phyloP scores from a whole-genome alignment of 2,797 vertebrate species.

The Halcyon smyrnensis region DNA sequence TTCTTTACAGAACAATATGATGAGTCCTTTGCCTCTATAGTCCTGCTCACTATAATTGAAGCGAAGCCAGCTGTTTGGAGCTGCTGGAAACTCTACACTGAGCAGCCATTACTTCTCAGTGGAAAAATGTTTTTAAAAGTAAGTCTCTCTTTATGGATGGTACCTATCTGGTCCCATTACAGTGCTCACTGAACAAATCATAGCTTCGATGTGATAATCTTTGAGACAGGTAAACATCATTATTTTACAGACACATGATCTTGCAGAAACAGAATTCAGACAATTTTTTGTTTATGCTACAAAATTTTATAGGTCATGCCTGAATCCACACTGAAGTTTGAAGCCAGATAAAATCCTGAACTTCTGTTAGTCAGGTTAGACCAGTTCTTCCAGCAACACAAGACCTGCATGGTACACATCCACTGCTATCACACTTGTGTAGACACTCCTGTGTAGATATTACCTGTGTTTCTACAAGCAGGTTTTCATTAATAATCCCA shows the following conservation, averaged over 20 bases:
- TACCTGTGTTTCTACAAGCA: not conserved
- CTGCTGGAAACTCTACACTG: not conserved
- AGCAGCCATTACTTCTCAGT: not conserved
- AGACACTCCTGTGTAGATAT: not conserved
- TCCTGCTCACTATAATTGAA: not conserved
- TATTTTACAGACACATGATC: not conserved
- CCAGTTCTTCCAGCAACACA: slow-evolving; percentile 20
- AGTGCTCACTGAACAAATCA: not conserved
- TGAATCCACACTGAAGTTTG: not conserved
- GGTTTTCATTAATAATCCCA: not conserved
- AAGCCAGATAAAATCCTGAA: slow-evolving; percentile 39
- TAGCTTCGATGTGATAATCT: not conserved
- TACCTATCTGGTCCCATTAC: not conserved
- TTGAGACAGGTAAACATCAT: not conserved
- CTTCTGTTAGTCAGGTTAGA: slow-evolving; percentile 23
- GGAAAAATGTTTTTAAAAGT: not conserved
- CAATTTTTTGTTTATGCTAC: not conserved
- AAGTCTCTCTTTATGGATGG: not conserved
- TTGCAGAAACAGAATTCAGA: not conserved
- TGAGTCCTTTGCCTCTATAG: not conserved
- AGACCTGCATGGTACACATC: not conserved
- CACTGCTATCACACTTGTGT: not conserved
- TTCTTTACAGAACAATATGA: not conserved
- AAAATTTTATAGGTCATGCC: not conserved
- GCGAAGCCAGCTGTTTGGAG: not conserved